These are phyloP conservation scores for Rhopalosiphum nymphaeae DNA, from an alignment of 2,888 invertebrate genomes.

Conservation along the genomic window DNA sequence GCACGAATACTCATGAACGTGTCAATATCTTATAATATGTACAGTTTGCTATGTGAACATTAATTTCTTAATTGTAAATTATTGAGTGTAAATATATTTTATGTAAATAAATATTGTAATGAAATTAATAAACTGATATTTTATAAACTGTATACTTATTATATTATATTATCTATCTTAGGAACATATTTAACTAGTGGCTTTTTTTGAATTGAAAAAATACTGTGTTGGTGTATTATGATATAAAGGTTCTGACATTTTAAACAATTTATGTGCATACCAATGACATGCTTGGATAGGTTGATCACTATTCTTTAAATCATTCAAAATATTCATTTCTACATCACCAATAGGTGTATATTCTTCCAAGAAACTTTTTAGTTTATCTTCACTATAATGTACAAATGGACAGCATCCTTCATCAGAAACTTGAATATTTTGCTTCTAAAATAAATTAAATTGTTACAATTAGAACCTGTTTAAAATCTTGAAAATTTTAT, in stretches of 20 bases:
- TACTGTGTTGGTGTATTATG: slow-evolving; percentile 46
- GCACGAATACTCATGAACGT: slow-evolving; percentile 55
- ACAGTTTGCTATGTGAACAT: slow-evolving; percentile 31
- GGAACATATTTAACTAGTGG: not conserved
- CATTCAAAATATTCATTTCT: slow-evolving; percentile 60
- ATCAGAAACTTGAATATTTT: slow-evolving; percentile 70
- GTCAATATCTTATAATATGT: slow-evolving; percentile 3
- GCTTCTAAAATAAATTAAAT: slow-evolving; percentile 68
- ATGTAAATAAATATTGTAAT: slow-evolving; percentile 7
- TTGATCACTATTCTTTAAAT: slow-evolving; percentile 54
- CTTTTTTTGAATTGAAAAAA: slow-evolving; percentile 42
- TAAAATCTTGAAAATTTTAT: not conserved
- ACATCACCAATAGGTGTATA: slow-evolving; percentile 67
- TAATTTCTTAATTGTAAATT: slow-evolving; percentile 25
- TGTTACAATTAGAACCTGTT: not conserved
- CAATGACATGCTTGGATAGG: slow-evolving; percentile 63
- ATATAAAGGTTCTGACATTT: not conserved
- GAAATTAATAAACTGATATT: slow-evolving; percentile 19
- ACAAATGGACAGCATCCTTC: slow-evolving; percentile 79
- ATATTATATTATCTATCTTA: not conserved
- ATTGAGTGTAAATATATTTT: slow-evolving; percentile 48
- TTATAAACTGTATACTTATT: not conserved
- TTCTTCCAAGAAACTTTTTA: slow-evolving; percentile 70
- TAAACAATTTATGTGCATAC: slow-evolving; percentile 58
- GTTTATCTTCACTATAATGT: slow-evolving; percentile 73